Conservation (phyloP, 2,888 invertebrate genomes). For the Creontiades dilutus region DNA sequence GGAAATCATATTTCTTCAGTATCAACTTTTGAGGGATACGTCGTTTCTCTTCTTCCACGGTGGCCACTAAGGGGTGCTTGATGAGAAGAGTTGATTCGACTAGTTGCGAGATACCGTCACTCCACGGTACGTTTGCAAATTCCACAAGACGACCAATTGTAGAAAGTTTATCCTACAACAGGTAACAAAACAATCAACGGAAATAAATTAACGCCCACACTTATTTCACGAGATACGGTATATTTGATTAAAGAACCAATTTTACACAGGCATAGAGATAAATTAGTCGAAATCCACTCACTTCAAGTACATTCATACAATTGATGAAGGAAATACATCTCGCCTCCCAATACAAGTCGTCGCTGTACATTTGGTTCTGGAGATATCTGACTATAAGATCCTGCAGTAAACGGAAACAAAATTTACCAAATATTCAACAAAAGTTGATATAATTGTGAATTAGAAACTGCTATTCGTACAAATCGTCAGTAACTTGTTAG, state of each 20-base stretch:
- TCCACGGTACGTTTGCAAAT: slow-evolving; percentile 78
- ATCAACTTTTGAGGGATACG: slow-evolving; percentile 79
- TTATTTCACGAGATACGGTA: no score
- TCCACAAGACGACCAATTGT: slow-evolving; percentile 17
- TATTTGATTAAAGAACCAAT: no score
- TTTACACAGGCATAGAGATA: no score
- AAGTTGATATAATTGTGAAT: no score
- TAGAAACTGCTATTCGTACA: not conserved
- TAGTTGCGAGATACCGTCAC: slow-evolving; percentile 77
- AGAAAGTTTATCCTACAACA: slow-evolving; percentile 16
- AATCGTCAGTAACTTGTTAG: no score
- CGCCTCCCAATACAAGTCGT: slow-evolving; percentile 46
- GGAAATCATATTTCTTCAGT: slow-evolving; percentile 79
- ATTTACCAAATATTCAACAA: no score
- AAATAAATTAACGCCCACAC: not conserved
- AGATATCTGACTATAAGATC: not conserved
- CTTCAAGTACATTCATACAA: slow-evolving; percentile 77
- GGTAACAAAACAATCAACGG: not conserved
- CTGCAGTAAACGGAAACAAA: not conserved
- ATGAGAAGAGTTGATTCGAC: slow-evolving; percentile 77
- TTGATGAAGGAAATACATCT: slow-evolving; percentile 70
- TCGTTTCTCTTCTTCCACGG: slow-evolving; percentile 78
- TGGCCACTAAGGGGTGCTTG: slow-evolving; percentile 78
- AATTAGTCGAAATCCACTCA: slow-evolving; percentile 70
- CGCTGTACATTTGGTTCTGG: not conserved